These are phyloP conservation scores for Drosophila ustulata DNA, from an alignment of 2,888 invertebrate genomes.

Conservation along the genomic window DNA sequence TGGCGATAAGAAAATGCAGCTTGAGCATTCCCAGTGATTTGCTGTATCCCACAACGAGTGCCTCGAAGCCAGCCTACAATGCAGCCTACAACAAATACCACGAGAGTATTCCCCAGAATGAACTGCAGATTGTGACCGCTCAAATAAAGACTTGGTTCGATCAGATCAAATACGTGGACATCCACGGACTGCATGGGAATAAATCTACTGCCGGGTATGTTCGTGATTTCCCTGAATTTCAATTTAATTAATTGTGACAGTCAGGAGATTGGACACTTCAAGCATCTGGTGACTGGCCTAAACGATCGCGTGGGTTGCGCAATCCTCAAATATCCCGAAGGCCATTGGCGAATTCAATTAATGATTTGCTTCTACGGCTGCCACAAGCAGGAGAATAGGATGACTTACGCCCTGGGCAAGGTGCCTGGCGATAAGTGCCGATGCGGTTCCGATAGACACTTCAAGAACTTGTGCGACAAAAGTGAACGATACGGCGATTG, in stretches of 20 bases:
- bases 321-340: neutral
- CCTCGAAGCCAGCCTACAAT: slow-evolving; percentile 19
- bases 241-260: slow-evolving; percentile 1
- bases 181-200: neutral
- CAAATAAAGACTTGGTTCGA: slow-evolving; percentile 22
- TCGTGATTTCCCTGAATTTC: neutral
- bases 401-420: neutral
- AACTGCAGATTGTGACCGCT: neutral
- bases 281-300: slow-evolving; percentile 15
- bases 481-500: neutral
- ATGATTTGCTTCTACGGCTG: slow-evolving; percentile 34
- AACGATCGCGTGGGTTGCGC: slow-evolving; percentile 36
- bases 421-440: neutral
- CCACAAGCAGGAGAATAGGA: neutral
- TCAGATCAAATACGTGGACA: neutral
- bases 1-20: slow-evolving; percentile 7
- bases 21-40: neutral
- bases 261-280: slow-evolving; percentile 20
- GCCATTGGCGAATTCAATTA: neutral
- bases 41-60: neutral
- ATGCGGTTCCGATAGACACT: slow-evolving; percentile 1
- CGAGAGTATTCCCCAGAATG: neutral
- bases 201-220: neutral
- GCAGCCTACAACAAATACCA: slow-evolving; percentile 16
- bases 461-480: slow-evolving; percentile 16